Percentiles rank a stretch among this genome's conserved stretches.
Conservation (phyloP, 2,113 vertebrate genomes). For the Alces alces region DNA sequence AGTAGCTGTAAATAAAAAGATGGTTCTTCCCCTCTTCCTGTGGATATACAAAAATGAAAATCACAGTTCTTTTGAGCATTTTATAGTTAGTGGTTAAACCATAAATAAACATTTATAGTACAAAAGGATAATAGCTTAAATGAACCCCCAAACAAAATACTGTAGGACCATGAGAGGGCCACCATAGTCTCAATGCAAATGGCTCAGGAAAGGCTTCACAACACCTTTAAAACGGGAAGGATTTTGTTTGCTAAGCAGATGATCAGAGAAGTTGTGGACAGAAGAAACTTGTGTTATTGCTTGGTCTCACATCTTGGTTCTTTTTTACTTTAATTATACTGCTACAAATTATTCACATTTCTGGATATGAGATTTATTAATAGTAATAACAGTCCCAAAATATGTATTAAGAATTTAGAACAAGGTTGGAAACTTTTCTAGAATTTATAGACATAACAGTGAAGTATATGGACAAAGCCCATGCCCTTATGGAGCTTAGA, state of each 20-base stretch:
- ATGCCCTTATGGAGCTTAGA: background rate
- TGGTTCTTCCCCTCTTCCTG: background rate
- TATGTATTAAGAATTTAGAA: background rate
- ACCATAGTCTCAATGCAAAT: background rate
- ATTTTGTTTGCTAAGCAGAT: background rate
- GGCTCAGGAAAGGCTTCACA: background rate
- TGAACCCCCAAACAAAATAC: background rate
- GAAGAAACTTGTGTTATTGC: background rate
- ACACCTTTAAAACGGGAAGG: background rate
- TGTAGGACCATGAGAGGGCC: background rate
- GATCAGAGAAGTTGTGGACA: background rate
- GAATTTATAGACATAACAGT: background rate
- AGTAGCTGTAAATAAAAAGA: background rate
- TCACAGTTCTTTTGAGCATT: background rate
- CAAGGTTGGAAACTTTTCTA: background rate
- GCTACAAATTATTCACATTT: background rate
- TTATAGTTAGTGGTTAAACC: background rate
- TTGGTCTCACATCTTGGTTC: background rate
- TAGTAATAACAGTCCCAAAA: background rate
- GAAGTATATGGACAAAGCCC: background rate
- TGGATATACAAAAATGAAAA: background rate
- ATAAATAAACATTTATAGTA: background rate
- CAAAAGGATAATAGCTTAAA: background rate
- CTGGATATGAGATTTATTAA: background rate
- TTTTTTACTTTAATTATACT: background rate